Conservation (phyloP, 2,888 invertebrate genomes). For the Heteromyza rotundicornis region DNA sequence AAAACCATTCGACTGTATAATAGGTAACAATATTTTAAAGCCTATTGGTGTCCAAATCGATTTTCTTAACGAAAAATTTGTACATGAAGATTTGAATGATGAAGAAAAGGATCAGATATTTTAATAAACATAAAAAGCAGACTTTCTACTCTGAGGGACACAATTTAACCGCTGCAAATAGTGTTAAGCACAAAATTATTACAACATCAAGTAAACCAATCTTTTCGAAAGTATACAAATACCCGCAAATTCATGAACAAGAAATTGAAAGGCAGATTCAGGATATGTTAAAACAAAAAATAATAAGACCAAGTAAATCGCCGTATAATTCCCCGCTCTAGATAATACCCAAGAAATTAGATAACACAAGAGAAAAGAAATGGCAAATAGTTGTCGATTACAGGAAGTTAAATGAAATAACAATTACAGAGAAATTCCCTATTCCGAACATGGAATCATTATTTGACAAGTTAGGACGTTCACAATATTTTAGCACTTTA, state of each 20-base stretch:
- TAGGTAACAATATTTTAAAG: background rate
- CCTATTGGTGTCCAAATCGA: background rate
- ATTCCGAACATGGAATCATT: conserved; percentile 10
- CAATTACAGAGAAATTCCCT: conserved; percentile 10
- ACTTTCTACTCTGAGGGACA: conserved; percentile 18
- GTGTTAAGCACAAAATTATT: conserved; percentile 18
- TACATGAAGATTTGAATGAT: conserved; percentile 9
- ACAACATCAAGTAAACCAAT: conserved; percentile 9
- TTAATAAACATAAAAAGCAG: conserved; percentile 14
- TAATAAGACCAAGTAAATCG: conserved; percentile 10
- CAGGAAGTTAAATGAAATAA: conserved; percentile 8
- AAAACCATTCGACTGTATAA: no score
- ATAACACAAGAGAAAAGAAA: no score
- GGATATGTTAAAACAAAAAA: conserved; percentile 16
- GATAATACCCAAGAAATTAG: no score
- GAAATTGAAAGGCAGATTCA: no score
- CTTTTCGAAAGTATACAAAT: no score
- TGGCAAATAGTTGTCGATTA: no score
- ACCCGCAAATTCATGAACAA: no score
- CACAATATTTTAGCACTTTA: conserved; percentile 25
- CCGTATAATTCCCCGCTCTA: conserved; percentile 6
- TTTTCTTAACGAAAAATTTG: no score
- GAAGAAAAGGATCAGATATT: conserved; percentile 11
- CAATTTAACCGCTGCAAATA: conserved; percentile 15
- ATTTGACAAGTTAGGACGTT: background rate